Evolutionary conservation across 2,888 invertebrate species (phyloP).

Genomic region (Caenorhabditis plicata): DNA sequence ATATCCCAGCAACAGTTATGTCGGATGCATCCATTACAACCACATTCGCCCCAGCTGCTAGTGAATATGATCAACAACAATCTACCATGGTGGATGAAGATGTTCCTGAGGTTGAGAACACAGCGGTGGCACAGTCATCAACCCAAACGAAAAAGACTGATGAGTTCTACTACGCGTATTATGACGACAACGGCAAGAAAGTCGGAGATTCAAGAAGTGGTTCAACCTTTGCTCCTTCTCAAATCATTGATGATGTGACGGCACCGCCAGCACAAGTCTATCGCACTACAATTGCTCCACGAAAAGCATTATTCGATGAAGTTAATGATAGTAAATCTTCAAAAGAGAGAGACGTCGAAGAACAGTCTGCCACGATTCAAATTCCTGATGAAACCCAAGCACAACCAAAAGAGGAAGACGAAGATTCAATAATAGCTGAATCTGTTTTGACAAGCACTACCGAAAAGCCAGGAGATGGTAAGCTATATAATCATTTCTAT

Average conservation of each 20-base stretch:
- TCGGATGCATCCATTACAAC: too few relatives aligned
- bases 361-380: too few relatives aligned
- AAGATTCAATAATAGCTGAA: constrained; percentile 7
- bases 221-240: constrained; percentile 25
- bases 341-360: too few relatives aligned
- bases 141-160: too few relatives aligned
- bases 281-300: too few relatives aligned
- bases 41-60: constrained; percentile 5
- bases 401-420: neutral
- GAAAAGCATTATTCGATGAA: constrained; percentile 9
- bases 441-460: constrained; percentile 19
- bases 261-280: constrained; percentile 5
- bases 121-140: neutral
- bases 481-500: too few relatives aligned
- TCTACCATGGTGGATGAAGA: too few relatives aligned
- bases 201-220: constrained; percentile 28
- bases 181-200: constrained; percentile 31
- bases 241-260: constrained; percentile 16
- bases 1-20: too few relatives aligned
- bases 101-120: constrained; percentile 14
- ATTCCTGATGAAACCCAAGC: too few relatives aligned
- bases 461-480: too few relatives aligned
- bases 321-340: constrained; percentile 5
- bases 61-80: too few relatives aligned
- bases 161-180: constrained; percentile 31